Evolutionary conservation across 1,140 invertebrate genomes (phyloP), one percentile per base, ranked within the genome.

Genomic region (Hetaerina americana): DNA sequence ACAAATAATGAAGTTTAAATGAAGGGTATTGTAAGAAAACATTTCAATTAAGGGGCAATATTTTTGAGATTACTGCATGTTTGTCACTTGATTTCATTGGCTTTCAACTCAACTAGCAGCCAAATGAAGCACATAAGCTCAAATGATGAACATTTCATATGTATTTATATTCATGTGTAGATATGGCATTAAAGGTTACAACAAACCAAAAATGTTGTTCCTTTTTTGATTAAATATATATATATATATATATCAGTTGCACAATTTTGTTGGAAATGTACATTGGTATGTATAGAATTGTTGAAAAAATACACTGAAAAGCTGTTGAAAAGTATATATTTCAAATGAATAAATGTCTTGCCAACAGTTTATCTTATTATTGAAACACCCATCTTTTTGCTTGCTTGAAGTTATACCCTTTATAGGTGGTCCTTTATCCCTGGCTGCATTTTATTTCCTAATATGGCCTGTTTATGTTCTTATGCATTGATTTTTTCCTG

Each of bases 221-320:
- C 40, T 57, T 57, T 57, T 57, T 57, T 57, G 40, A 57, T 57
- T 57, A n/a, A 57, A 57, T 57, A 57, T 57, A 57, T 57, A 57
- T 57, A n/a, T n/a, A n/a, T n/a, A n/a, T n/a, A n/a, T n/a, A n/a
- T 57, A 57, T 57, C 40, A 57, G 40, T 57, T 57, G 40, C 40
- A 57, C 40, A 57, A 57, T 57, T 57, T 57, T 57, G 40, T 57
- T 57, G 40, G 40, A 57, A 57, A 57, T 57, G 40, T 57, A 57
- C 40, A 57, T 57, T 57, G 40, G 40, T 57, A 57, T 57, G 40
- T 57, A 57, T 57, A 57, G 40, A 5, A 57, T 57, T 57, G 40
- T 57, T 57, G 40, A 57, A 12, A 18, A 57, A 57, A 57, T 57
- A 57, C 40, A 57, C 40, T 57, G 40, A 57, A 57, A 57, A 57